Conservation (phyloP, 2,113 vertebrate genomes). For the Chaenocephalus aceratus region DNA sequence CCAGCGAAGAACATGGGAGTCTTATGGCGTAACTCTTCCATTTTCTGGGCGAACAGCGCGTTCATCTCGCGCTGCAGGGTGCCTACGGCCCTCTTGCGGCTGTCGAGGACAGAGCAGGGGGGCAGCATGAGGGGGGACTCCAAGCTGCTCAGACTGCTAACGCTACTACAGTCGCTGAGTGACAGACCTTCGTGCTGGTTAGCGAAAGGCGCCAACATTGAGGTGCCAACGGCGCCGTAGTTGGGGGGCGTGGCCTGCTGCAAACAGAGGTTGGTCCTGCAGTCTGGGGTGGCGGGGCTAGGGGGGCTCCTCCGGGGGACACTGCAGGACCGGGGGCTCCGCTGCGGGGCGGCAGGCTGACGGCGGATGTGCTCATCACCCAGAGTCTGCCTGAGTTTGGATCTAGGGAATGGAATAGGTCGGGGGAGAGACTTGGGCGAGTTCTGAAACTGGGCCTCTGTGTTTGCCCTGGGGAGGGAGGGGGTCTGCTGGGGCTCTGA, state of each 20-base stretch:
- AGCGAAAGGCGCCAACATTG: slow-evolving; percentile 45
- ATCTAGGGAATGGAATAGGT: slow-evolving; percentile 61
- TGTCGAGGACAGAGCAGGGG: slow-evolving; percentile 80
- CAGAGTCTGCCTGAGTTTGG: slow-evolving; percentile 70
- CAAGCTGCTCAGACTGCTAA: slow-evolving; percentile 84
- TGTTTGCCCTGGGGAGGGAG: slow-evolving; percentile 27
- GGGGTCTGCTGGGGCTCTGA: slow-evolving; percentile 32
- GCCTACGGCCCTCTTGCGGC: slow-evolving; percentile 87
- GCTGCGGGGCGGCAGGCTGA: slow-evolving; percentile 4
- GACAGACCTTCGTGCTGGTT: slow-evolving; percentile 68
- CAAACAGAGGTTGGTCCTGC: slow-evolving; percentile 78
- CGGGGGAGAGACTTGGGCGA: slow-evolving; percentile 41
- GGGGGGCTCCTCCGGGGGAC: slow-evolving; percentile 70
- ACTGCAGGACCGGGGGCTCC: slow-evolving; percentile 68
- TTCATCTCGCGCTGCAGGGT: slow-evolving; percentile 98
- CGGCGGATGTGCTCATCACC: slow-evolving; percentile 43
- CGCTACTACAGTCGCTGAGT: slow-evolving; percentile 89
- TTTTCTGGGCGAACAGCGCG: slow-evolving; percentile 93
- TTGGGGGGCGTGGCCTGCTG: slow-evolving; percentile 77
- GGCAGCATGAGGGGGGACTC: slow-evolving; percentile 82
- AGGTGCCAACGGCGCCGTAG: slow-evolving; percentile 82
- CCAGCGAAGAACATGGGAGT: slow-evolving; percentile 94
- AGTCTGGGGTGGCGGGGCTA: slow-evolving; percentile 77
- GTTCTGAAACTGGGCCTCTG: slow-evolving; percentile 40
- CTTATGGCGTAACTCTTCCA: slow-evolving; percentile 96